Percentiles rank a stretch among this genome's conserved stretches.
Conservation (phyloP, 2,113 vertebrate genomes). For the Collichthys lucidus region DNA sequence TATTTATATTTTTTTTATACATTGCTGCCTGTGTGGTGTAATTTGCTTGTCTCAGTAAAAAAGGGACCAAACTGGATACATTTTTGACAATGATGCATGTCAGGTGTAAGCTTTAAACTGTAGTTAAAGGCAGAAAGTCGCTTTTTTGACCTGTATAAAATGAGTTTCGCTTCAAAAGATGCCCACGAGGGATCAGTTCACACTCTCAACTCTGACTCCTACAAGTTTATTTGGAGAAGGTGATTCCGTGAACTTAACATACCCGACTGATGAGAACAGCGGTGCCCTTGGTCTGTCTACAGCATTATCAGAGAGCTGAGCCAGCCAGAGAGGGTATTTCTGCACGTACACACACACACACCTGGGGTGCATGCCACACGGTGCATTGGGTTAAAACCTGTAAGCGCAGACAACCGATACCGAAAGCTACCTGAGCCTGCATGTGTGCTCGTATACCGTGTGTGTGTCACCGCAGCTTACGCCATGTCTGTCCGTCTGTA, state of each 20-base stretch:
- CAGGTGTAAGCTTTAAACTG: constrained; percentile 34
- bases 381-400: constrained; percentile 20
- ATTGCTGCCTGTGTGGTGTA: constrained; percentile 14
- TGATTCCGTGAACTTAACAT: constrained; percentile 50
- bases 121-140: constrained; percentile 22
- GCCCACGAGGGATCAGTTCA: constrained; percentile 34
- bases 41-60: constrained; percentile 25
- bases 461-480: constrained; percentile 6
- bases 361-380: not conserved
- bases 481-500: constrained; percentile 17
- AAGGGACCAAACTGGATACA: constrained; percentile 23
- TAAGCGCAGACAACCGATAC: constrained; percentile 8
- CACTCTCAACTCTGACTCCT: constrained; percentile 28
- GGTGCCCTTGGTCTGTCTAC: constrained; percentile 65
- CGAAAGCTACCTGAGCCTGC: not conserved
- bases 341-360: constrained; percentile 2
- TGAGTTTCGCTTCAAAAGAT: constrained; percentile 58
- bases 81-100: constrained; percentile 12
- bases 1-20: no score
- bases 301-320: constrained; percentile 61
- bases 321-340: constrained; percentile 25
- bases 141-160: constrained; percentile 52
- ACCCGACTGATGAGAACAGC: constrained; percentile 41
- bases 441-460: constrained; percentile 8
- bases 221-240: not conserved